A percentile compares a stretch with the other conserved stretches of the same genome.
Conservation (phyloP, 2,113 vertebrate genomes). For the Sinocyclocheilus anophthalmus region DNA sequence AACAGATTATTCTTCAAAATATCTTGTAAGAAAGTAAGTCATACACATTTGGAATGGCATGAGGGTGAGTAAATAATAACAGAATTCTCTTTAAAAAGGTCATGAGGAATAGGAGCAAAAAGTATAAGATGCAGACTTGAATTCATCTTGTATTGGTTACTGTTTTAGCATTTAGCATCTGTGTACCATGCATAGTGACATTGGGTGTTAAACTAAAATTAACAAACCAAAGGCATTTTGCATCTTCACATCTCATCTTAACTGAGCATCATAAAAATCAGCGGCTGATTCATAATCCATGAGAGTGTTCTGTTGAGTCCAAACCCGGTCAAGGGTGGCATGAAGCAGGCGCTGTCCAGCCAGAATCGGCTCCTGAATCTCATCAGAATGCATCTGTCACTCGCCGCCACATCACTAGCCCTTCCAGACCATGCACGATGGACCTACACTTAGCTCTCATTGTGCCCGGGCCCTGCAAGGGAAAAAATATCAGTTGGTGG, state of each 20-base stretch:
- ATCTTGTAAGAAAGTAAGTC: too few relatives aligned
- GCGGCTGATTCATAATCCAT: not conserved
- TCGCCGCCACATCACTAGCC: constrained; percentile 34
- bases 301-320: not conserved
- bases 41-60: too few relatives aligned
- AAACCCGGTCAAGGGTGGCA: constrained; percentile 11
- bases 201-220: not conserved
- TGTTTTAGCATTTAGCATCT: not conserved
- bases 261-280: not conserved
- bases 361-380: constrained; percentile 40
- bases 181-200: too few relatives aligned
- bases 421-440: constrained; percentile 50
- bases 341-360: constrained; percentile 27
- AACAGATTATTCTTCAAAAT: not conserved
- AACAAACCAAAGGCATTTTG: not conserved
- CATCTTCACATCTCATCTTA: not conserved
- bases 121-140: too few relatives aligned
- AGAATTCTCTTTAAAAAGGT: too few relatives aligned
- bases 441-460: constrained; percentile 64
- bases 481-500: constrained; percentile 69
- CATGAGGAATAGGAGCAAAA: too few relatives aligned
- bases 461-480: constrained; percentile 53
- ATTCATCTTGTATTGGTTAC: too few relatives aligned
- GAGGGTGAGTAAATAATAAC: too few relatives aligned
- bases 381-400: constrained; percentile 67